Evolutionary conservation across 1,140 invertebrate genomes (phyloP), one percentile per base, ranked within the genome.

Genomic region (Aphaenogaster floridana): DNA sequence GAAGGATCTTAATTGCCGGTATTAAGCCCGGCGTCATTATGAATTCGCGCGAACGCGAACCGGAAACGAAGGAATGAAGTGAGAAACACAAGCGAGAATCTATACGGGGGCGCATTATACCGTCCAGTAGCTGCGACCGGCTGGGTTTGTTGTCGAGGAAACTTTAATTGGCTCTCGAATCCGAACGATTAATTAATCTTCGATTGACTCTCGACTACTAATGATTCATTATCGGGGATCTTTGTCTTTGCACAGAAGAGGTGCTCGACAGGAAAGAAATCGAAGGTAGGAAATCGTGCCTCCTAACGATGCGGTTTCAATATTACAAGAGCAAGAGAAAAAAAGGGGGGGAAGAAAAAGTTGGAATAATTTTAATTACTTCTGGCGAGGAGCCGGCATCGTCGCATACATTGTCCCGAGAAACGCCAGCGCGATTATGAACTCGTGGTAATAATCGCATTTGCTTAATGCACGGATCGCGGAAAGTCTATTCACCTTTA

Each of bases 141-240:
- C 78, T 77, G 90, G 87, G 80, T 88, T 88, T 84, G 87, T 90
- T 84, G 90, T 88, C 81, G 86, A 72, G 81, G 63, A 87, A 92
- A 92, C 88, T 92, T 92, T 92, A 92, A 92, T 92, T 91, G 90
- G 90, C 87, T 91, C 90, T 88, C 88, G 90, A 92, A 91, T 92
- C 90, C 86, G 63, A 90, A 86, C 88, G 88, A 92, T 91, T 92
- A 91, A 91, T 91, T 91, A 92, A 91, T 91, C 88, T 91, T 89
- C 87, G 88, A 91, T 91, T 91, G 90, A 91, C 88, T 91, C 87
- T 91, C 87, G 90, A 91, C 84, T 91, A 84, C 88, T 89, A 91
- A 91, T 91, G 90, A 91, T 89, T 91, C 87, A 91, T 91, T 91
- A 91, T 89, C 72, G 42, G 76, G 78, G 87, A 89, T 89, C 84